These are phyloP conservation scores for Platalea minor DNA, from an alignment of 2,797 vertebrate species.

Conservation along the genomic window DNA sequence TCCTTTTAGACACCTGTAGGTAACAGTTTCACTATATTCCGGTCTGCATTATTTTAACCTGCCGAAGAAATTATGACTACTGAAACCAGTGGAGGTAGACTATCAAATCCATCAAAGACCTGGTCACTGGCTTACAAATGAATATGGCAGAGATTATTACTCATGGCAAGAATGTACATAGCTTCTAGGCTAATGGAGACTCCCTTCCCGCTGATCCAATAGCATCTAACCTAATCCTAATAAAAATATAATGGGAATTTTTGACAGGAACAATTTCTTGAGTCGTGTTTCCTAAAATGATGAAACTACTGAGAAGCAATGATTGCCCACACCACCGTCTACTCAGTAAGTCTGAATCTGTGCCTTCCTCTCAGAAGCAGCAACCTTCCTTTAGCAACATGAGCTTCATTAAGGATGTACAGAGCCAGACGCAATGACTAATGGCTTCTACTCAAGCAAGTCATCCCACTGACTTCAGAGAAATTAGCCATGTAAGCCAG, in stretches of 20 bases:
- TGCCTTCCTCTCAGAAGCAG: not conserved
- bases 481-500: constrained; percentile 3
- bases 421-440: not conserved
- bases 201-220: not conserved
- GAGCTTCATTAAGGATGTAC: not conserved
- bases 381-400: not conserved
- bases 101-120: not conserved
- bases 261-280: not conserved
- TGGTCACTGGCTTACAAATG: not conserved
- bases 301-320: not conserved
- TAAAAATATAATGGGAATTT: not conserved
- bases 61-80: not conserved
- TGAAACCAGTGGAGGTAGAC: not conserved
- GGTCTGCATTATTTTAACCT: not conserved
- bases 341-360: not conserved
- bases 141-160: not conserved
- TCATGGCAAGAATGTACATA: not conserved
- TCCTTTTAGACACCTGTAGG: not conserved
- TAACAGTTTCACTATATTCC: not conserved
- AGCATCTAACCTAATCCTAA: not conserved
- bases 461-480: constrained; percentile 4
- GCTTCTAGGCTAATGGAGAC: not conserved
- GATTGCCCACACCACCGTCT: not conserved
- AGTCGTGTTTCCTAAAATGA: not conserved
- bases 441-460: constrained; percentile 14